Evolutionary conservation across 2,888 invertebrate species (phyloP), one percentile per base, ranked within the genome.

Genomic region (Fragum fragum): DNA sequence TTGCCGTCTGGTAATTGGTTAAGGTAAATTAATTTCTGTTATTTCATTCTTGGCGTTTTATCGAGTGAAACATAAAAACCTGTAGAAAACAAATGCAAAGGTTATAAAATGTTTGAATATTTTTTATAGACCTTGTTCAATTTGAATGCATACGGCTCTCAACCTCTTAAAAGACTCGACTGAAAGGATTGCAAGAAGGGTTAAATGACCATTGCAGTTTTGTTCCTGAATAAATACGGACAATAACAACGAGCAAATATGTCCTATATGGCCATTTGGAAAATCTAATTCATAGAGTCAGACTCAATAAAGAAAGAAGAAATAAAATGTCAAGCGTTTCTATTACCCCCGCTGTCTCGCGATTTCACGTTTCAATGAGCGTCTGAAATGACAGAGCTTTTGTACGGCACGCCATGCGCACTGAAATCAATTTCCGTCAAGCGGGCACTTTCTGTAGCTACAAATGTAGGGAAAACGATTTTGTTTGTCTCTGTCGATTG

Each of bases 281-380:
- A 66, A 18, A 42, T 9, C 66, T 66, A 66, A 42, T 66, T 66
- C 66, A 66, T 66, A 66, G 42, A 39, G 66, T 66, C 66, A 42
- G 66, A 66, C 66, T 39, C 42, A 36, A 66, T 66, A 66, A 66
- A 39, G 66, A 39, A 66, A 66, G n/a, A 21, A 39, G 66, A 66
- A 42, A 66, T 66, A 66, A 42, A 61, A 66, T 42, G 66, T 66
- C 66, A 66, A 66, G 66, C 66, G 66, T 66, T 66, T 66, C 66
- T 66, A 66, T 66, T 66, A 66, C 66, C 32, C 63, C 42, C 32
- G 66, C 66, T 66, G 66, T 66, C 66, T 66, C 21, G 23, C 36
- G 66, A 66, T 66, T 66, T 66, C 66, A 66, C 66, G 66, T 36
- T 36, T 66, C 66, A 66, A 66, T 66, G 66, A 66, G 66, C 66